Conservation (phyloP, 2,888 invertebrate genomes). For the Ornithoptera priamus region DNA sequence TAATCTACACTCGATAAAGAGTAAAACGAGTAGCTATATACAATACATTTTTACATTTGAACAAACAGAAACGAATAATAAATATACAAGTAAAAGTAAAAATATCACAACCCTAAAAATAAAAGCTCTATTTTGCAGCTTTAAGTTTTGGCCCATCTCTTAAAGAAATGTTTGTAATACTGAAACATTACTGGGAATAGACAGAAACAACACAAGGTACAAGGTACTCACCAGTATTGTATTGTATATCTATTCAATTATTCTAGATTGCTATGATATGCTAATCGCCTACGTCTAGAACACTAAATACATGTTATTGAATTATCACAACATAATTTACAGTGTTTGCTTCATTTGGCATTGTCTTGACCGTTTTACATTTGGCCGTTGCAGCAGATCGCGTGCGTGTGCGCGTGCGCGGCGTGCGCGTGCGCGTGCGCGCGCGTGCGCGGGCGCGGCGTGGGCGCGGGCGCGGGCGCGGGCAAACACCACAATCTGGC, state of each 20-base stretch:
- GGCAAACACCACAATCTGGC: not conserved
- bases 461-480: not conserved
- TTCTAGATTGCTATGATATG: constrained; percentile 21
- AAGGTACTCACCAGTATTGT: not conserved
- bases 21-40: not conserved
- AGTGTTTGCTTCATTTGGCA: not conserved
- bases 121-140: constrained; percentile 31
- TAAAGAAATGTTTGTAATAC: constrained; percentile 21
- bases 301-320: constrained; percentile 19
- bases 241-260: constrained; percentile 7
- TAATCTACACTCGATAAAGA: not conserved
- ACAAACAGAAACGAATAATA: constrained; percentile 20
- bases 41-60: not conserved
- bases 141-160: constrained; percentile 31
- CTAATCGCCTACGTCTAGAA: constrained; percentile 18
- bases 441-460: too few species aligned
- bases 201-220: constrained; percentile 12
- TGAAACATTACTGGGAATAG: constrained; percentile 13
- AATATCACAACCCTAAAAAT: constrained; percentile 41
- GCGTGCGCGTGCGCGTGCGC: too few species aligned
- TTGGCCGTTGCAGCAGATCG: constrained; percentile 28
- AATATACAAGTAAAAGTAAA: constrained; percentile 15
- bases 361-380: constrained; percentile 2
- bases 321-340: constrained; percentile 28
- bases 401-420: constrained; percentile 1